A percentile compares a stretch with the other conserved stretches of the same genome.
Conservation (phyloP, 2,113 vertebrate species). For the Excalfactoria chinensis region DNA sequence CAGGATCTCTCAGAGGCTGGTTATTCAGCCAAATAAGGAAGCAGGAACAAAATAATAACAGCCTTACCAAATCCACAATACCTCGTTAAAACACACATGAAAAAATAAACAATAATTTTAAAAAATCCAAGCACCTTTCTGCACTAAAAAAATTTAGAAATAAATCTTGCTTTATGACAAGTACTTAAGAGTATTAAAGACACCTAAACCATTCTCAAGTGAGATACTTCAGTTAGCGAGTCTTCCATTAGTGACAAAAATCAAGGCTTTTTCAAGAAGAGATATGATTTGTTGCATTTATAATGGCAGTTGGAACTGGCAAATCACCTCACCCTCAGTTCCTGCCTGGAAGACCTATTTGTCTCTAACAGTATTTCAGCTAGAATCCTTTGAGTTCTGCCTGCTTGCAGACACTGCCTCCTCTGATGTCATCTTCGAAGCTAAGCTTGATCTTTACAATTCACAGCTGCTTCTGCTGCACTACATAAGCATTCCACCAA, state of each 20-base stretch:
- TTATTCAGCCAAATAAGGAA: not conserved
- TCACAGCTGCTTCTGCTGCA: conserved; percentile 19
- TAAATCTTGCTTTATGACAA: not conserved
- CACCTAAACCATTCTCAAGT: not conserved
- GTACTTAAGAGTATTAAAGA: not conserved
- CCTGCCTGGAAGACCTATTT: not conserved
- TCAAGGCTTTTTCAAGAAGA: not conserved
- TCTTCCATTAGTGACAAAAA: not conserved
- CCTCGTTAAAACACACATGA: not conserved
- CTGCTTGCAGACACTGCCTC: not conserved
- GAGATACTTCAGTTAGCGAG: not conserved
- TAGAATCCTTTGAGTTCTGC: not conserved
- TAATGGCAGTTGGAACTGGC: not conserved
- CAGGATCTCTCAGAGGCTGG: not conserved
- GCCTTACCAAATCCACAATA: not conserved
- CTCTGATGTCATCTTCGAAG: conserved; percentile 8
- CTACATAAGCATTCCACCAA: not conserved
- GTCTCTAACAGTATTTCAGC: not conserved
- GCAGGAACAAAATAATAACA: not conserved
- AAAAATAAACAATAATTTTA: not conserved
- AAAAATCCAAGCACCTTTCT: not conserved
- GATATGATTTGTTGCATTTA: not conserved
- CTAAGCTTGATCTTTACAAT: not conserved
- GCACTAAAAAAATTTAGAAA: not conserved
- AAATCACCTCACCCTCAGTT: not conserved